Conservation (phyloP, 2,888 invertebrate species). For the Cerastis leucographa region DNA sequence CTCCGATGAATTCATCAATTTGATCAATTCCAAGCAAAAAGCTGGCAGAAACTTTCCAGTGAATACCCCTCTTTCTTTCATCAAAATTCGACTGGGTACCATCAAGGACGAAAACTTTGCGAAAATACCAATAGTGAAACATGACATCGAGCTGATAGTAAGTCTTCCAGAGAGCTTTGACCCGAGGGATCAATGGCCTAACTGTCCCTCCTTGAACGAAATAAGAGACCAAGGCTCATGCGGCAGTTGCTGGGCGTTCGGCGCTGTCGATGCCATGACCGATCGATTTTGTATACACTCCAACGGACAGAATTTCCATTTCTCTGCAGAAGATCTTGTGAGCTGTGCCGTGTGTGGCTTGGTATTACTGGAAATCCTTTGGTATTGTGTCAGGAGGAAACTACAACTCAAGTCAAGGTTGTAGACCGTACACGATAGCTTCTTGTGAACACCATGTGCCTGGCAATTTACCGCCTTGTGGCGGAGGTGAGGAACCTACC, state of each 20-base stretch:
- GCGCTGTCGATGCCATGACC: slow-evolving; percentile 28
- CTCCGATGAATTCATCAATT: slow-evolving; percentile 22
- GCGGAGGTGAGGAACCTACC: rapidly evolving
- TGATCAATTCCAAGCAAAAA: slow-evolving; percentile 24
- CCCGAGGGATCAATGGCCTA: slow-evolving; percentile 17
- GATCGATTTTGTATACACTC: slow-evolving; percentile 29
- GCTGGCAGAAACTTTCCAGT: slow-evolving; percentile 19
- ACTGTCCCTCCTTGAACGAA: slow-evolving; percentile 25
- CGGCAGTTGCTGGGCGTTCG: slow-evolving; percentile 23
- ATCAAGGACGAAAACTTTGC: not conserved
- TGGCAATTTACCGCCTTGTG: slow-evolving; percentile 4
- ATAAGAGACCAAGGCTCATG: slow-evolving; percentile 24
- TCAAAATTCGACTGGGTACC: slow-evolving; percentile 4
- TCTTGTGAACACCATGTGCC: not conserved
- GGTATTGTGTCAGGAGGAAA: slow-evolving; percentile 19
- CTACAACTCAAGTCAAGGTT: slow-evolving; percentile 8
- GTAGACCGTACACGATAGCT: slow-evolving; percentile 18
- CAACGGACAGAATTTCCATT: slow-evolving; percentile 19
- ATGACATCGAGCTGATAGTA: slow-evolving; percentile 11
- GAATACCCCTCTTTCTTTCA: slow-evolving; percentile 1
- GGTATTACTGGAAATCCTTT: slow-evolving; percentile 5
- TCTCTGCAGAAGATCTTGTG: slow-evolving; percentile 16
- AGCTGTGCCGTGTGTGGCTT: not conserved
- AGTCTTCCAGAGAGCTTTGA: slow-evolving; percentile 31
- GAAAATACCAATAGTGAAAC: not conserved